Conservation (phyloP, 2,797 vertebrate species). For the Trachops cirrhosus region DNA sequence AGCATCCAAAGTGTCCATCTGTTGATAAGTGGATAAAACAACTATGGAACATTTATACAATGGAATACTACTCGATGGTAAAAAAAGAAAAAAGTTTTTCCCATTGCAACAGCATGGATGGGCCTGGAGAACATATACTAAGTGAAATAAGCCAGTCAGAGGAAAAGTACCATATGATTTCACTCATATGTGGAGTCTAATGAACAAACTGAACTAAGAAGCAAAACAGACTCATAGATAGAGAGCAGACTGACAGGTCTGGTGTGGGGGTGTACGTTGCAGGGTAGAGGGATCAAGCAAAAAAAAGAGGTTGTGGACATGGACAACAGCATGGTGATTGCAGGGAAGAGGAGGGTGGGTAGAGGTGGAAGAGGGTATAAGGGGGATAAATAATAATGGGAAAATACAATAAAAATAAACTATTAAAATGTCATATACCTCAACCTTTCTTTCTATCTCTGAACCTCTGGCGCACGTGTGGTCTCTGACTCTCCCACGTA, state of each 20-base stretch:
- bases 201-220: not conserved
- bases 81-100: not conserved
- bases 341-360: not conserved
- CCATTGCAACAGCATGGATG: not conserved
- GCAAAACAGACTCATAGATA: not conserved
- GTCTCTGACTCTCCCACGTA: not conserved
- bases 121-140: not conserved
- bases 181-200: not conserved
- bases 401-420: not conserved
- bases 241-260: not conserved
- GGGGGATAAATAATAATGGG: not conserved
- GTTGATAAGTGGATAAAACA: not conserved
- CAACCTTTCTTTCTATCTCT: not conserved
- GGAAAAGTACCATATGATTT: not conserved
- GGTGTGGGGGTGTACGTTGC: not conserved
- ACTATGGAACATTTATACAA: not conserved
- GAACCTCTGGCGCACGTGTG: too few species aligned
- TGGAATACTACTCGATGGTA: not conserved
- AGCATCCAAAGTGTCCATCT: not conserved
- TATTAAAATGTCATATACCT: not conserved
- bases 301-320: not conserved
- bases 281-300: not conserved
- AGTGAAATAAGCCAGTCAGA: not conserved
- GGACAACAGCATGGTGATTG: not conserved
- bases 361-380: not conserved